Evolutionary conservation across 2,888 invertebrate species (phyloP), one percentile per base, ranked within the genome.

Genomic region (Polydrusus pterygomalis): DNA sequence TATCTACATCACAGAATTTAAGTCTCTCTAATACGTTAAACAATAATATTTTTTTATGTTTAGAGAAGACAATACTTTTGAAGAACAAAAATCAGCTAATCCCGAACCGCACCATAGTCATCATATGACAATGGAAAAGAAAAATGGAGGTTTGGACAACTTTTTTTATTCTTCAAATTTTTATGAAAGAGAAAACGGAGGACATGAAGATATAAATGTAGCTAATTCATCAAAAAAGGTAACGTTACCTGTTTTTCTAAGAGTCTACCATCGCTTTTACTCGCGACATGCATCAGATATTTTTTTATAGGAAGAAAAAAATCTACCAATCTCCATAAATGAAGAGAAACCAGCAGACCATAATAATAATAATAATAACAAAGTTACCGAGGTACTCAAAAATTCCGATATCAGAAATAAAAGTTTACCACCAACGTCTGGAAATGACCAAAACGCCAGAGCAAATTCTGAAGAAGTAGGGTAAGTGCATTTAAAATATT

Each of bases 111-210:
- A 34, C n/a, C 30, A 56, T 7, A 34, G 13, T 9, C 58, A 34
- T 15, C 58, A 60, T 11, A 38, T n/a, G 8, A 60, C 34, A 17
- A 3, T 15, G 1, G 30, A 17, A 17, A 38, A 34, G 11, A 60
- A 60, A 18, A 9, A 9, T 38, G n/a, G 3, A 15, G 58, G 38
- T 17, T n/a, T n/a, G n/a, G 8, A 30, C 2, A 30, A 56, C 6
- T 58, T 58, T 15, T 58, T 58, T 17, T 58, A 15, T 58, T 58
- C 58, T 17, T 58, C 58, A 34, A 58, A 58, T 11, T 58, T 58
- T 38, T 58, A 58, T 9, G 34, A 25, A 34, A 67, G 7, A 38
- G 30, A 67, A 1, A 34, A 47, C 18, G 10, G 18, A n/a, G n/a
- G n/a, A 20, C 13, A 13, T 25, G 30, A 0, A 7, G 18, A 38